Evolutionary conservation across 2,113 vertebrate genomes (phyloP).

Genomic region (Cheirogaleus medius): DNA sequence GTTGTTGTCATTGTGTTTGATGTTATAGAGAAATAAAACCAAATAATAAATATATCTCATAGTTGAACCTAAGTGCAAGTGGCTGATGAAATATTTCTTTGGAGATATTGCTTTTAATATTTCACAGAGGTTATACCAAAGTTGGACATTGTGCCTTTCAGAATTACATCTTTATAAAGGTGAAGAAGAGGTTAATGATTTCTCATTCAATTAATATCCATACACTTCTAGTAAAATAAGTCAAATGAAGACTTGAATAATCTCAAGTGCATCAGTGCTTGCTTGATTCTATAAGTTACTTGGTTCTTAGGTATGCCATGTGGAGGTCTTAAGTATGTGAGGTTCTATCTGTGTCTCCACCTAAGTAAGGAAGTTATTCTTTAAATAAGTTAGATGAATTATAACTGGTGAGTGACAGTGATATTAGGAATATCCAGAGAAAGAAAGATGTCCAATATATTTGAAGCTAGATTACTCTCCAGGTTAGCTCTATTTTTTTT

Average conservation of each 20-base stretch:
- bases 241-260: not conserved
- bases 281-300: not conserved
- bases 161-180: not conserved
- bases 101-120: not conserved
- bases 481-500: not conserved
- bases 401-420: not conserved
- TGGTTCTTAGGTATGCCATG: not conserved
- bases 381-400: slow-evolving; percentile 19
- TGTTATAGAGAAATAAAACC: not conserved
- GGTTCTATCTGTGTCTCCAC: not conserved
- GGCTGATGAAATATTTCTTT: slow-evolving; percentile 16
- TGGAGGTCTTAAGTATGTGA: not conserved
- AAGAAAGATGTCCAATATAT: slow-evolving; percentile 19
- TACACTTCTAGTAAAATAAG: not conserved
- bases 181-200: not conserved
- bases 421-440: slow-evolving; percentile 34
- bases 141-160: not conserved
- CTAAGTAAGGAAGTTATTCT: not conserved
- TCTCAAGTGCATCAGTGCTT: not conserved
- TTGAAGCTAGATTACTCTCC: slow-evolving; percentile 17
- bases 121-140: not conserved
- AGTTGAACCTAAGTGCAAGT: not conserved
- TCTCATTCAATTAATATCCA: not conserved
- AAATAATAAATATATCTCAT: not conserved
- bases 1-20: not conserved